These are phyloP conservation scores for Esox lucius DNA, from an alignment of 2,797 vertebrate genomes.

Conservation along the genomic window DNA sequence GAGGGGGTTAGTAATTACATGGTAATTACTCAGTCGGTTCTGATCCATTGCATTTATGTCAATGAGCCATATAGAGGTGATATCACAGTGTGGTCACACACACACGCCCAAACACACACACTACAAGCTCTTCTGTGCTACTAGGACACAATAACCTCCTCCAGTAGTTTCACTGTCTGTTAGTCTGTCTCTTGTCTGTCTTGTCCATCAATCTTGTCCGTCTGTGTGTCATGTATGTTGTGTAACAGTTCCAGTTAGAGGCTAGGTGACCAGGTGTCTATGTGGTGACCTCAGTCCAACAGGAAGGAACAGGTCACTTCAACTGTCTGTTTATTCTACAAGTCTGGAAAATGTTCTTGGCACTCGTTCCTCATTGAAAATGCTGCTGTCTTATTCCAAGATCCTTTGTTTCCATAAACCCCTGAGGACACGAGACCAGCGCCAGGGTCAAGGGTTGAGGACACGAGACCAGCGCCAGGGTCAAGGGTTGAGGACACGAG, in stretches of 20 bases:
- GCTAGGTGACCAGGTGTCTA: slow-evolving; percentile 35
- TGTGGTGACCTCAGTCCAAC: not conserved
- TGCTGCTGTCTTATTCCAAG: slow-evolving; percentile 40
- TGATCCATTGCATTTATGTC: slow-evolving; percentile 56
- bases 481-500: slow-evolving; percentile 49
- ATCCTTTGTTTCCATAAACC: slow-evolving; percentile 48
- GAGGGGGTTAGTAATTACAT: slow-evolving; percentile 75
- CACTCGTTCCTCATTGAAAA: slow-evolving; percentile 31
- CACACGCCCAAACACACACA: slow-evolving; percentile 15
- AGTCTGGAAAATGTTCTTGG: slow-evolving; percentile 24
- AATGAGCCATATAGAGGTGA: slow-evolving; percentile 44
- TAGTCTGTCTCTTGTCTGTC: not conserved
- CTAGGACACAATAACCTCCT: slow-evolving; percentile 57
- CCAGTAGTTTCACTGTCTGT: not conserved
- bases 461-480: slow-evolving; percentile 51
- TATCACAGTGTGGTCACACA: slow-evolving; percentile 57
- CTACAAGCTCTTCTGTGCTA: slow-evolving; percentile 36
- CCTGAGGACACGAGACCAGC: slow-evolving; percentile 61
- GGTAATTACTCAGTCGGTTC: slow-evolving; percentile 78
- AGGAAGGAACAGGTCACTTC: not conserved
- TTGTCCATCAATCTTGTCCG: not conserved
- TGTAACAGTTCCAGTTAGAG: slow-evolving; percentile 39
- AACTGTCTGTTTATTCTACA: slow-evolving; percentile 28
- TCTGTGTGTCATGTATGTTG: not conserved
- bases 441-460: no score